Evolutionary conservation across 2,113 vertebrate species (phyloP), one percentile per base, ranked within the genome.

Genomic region (Arenaria interpres): DNA sequence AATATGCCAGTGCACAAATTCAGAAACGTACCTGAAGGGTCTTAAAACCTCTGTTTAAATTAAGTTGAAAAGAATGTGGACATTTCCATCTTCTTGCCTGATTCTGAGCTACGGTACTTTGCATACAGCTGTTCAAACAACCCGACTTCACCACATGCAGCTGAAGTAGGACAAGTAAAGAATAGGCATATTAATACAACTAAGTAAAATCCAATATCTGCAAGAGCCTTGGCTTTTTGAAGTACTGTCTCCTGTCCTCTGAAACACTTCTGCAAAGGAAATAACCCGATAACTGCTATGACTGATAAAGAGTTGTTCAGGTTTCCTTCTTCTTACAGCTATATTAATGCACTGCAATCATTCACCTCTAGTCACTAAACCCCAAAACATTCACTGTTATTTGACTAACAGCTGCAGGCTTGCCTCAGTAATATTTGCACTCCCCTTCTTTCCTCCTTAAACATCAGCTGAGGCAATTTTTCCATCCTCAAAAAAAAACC

Each of bases 51-150:
- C 27, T 50, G 74, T 77, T 59, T 43, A 86, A 93, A 86, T 39
- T 33, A 62, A 57, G 21, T 56, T n/a, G 30, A n/a, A 84, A 86
- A 92, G 32, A 62, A 86, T 45, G 41, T n/a, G 37, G 32, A 63
- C 22, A 24, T 90, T 92, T 89, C 54, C 64, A 48, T 69, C 75
- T 76, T 93, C 73, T 84, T 62, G 79, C 48, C 85, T 33, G 22
- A 85, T 84, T 87, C 45, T 84, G 56, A 78, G 64, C 51, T 63
- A 66, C 0, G 1, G 30, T 32, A 59, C 56, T 89, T 67, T 23
- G 46, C 76, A 71, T 54, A 84, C 51, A 84, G 72, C 82, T 95
- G 46, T 74, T 86, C 79, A 92, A 83, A 96, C 39, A 89, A 50
- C 33, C 72, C 33, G 46, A 78, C 54, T 78, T 79, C 33, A 85